A percentile compares a stretch with the other conserved stretches of the same genome.
phyloP scores from a whole-genome alignment of 2,888 invertebrate species.

The Stenurella melanura region DNA sequence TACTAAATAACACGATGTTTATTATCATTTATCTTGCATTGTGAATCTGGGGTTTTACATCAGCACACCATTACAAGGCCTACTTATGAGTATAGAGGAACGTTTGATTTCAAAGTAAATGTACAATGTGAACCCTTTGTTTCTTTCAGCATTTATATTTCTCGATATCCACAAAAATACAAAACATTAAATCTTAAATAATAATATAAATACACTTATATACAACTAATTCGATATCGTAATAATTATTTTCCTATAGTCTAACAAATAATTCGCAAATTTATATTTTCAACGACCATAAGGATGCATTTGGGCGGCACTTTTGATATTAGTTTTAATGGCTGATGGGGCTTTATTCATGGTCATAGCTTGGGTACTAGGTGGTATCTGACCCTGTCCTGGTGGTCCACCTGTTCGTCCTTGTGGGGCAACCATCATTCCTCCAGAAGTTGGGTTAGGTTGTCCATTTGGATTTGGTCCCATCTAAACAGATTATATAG shows the following conservation, averaged over 20 bases:
- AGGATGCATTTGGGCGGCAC: conserved; percentile 91
- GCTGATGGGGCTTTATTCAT: conserved; percentile 91
- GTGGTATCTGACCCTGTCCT: conserved; percentile 78
- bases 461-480: conserved; percentile 71
- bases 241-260: neutral
- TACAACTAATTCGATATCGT: neutral
- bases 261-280: neutral
- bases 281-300: conserved; percentile 79
- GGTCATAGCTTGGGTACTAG: conserved; percentile 77
- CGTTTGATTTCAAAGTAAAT: too few species aligned
- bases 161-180: neutral
- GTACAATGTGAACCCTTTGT: too few species aligned
- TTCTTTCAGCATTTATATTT: too few species aligned
- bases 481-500: conserved; percentile 59
- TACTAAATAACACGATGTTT: too few species aligned
- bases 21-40: too few species aligned
- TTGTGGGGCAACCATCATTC: conserved; percentile 75
- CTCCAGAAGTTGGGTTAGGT: conserved; percentile 70
- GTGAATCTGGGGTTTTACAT: too few species aligned
- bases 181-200: neutral
- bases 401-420: conserved; percentile 75
- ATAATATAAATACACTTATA: neutral
- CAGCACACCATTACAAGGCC: too few species aligned
- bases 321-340: conserved; percentile 94
- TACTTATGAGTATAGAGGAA: too few species aligned